Evolutionary conservation across 2,113 vertebrate species (phyloP).

Genomic region (Deroptyus accipitrinus): DNA sequence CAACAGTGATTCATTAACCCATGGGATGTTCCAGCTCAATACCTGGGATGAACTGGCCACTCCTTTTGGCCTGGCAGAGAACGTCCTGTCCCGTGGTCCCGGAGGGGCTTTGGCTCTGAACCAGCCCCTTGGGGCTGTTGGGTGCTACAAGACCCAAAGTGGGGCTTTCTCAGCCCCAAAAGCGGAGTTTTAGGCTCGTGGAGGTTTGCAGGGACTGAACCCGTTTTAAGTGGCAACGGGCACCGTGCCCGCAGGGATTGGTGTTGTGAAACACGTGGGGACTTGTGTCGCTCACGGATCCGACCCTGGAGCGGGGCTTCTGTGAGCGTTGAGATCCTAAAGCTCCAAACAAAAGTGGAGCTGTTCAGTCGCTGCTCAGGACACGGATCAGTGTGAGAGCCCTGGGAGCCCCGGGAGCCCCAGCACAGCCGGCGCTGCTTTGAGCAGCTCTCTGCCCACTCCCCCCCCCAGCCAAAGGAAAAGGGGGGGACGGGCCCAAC

Average conservation of each 20-base stretch:
- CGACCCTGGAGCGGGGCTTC: neutral
- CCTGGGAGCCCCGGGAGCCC: neutral
- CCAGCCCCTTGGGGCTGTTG: accelerated
- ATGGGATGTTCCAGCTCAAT: accelerated
- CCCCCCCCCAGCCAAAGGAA: too few relatives aligned
- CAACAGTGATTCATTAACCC: neutral
- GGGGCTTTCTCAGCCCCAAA: neutral
- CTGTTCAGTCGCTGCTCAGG: accelerated
- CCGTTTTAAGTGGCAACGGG: neutral
- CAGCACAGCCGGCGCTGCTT: accelerated
- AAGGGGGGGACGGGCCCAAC: accelerated
- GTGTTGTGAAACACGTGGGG: neutral
- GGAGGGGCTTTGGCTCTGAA: accelerated
- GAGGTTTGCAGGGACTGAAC: neutral
- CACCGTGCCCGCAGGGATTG: neutral
- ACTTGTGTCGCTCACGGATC: neutral
- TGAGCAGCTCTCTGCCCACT: accelerated
- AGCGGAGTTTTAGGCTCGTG: accelerated
- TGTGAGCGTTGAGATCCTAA: neutral
- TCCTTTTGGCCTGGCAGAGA: neutral
- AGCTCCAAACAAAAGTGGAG: neutral
- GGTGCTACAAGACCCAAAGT: accelerated
- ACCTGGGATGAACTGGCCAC: accelerated
- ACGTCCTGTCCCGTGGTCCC: accelerated
- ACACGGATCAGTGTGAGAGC: accelerated